phyloP scores from a whole-genome alignment of 2,797 vertebrate species.

The Phataginus tetradactyla region DNA sequence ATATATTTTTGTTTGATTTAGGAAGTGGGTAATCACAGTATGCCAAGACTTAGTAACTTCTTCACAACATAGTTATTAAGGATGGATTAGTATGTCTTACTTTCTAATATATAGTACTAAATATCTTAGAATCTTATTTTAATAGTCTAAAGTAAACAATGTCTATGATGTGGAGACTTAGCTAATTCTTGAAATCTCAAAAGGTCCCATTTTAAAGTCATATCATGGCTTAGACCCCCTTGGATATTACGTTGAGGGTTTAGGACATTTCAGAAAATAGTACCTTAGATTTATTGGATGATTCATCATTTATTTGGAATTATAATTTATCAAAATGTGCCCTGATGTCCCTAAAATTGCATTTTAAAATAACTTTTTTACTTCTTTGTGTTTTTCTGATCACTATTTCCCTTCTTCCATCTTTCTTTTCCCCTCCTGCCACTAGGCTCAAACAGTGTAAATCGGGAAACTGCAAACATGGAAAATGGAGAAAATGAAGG shows the following conservation, averaged over 20 bases:
- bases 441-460: slow-evolving; percentile 83
- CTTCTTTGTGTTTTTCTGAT: slow-evolving; percentile 4
- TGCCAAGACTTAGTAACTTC: neutral
- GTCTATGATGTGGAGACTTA: neutral
- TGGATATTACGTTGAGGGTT: neutral
- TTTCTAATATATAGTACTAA: neutral
- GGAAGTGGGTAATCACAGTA: neutral
- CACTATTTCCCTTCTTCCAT: neutral
- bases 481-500: slow-evolving; percentile 87
- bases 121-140: neutral
- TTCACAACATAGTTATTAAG: neutral
- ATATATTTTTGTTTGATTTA: neutral
- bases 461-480: slow-evolving; percentile 79
- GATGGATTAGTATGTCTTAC: neutral
- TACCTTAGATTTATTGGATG: neutral
- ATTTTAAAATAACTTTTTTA: neutral
- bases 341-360: neutral
- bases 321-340: neutral
- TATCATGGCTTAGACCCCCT: neutral
- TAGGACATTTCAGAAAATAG: neutral
- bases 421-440: neutral
- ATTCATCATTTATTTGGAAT: slow-evolving; percentile 16
- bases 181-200: neutral
- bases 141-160: neutral
- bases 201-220: neutral